A percentile compares a stretch with the other conserved stretches of the same genome.
Conservation (phyloP, 2,888 invertebrate genomes). For the Agrochola macilenta region DNA sequence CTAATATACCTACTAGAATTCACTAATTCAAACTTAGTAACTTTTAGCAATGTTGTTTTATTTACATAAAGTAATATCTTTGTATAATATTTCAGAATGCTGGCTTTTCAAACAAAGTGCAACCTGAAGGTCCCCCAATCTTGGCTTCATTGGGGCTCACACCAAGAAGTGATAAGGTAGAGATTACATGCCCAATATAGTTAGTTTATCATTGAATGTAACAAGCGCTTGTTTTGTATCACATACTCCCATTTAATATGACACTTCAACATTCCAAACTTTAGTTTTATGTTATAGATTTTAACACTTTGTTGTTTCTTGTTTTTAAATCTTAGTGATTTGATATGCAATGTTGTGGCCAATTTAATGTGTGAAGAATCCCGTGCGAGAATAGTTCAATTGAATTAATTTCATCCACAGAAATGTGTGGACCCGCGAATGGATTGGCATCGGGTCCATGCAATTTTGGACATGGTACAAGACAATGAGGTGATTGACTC, state of each 20-base stretch:
- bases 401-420: conserved; percentile 88
- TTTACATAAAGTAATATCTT: conserved; percentile 8
- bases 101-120: conserved; percentile 79
- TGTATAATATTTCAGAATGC: conserved; percentile 80
- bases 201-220: conserved; percentile 64
- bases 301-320: conserved; percentile 5
- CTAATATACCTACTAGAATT: neutral
- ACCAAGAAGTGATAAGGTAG: conserved; percentile 90
- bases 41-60: neutral
- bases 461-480: conserved; percentile 87
- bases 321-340: conserved; percentile 24
- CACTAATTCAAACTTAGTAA: neutral
- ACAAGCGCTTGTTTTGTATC: conserved; percentile 57
- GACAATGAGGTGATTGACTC: conserved; percentile 86
- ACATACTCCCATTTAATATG: conserved; percentile 70
- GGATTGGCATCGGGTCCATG: conserved; percentile 89
- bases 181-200: conserved; percentile 70
- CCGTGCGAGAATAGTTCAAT: conserved; percentile 84
- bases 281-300: conserved; percentile 20
- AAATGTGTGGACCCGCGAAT: conserved; percentile 88
- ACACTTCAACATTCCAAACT: conserved; percentile 66
- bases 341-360: conserved; percentile 34
- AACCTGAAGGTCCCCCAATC: conserved; percentile 89
- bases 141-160: conserved; percentile 89
- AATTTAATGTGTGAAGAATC: conserved; percentile 50